Conservation (phyloP, 2,797 vertebrate genomes). For the Orientallactaga sibirica region DNA sequence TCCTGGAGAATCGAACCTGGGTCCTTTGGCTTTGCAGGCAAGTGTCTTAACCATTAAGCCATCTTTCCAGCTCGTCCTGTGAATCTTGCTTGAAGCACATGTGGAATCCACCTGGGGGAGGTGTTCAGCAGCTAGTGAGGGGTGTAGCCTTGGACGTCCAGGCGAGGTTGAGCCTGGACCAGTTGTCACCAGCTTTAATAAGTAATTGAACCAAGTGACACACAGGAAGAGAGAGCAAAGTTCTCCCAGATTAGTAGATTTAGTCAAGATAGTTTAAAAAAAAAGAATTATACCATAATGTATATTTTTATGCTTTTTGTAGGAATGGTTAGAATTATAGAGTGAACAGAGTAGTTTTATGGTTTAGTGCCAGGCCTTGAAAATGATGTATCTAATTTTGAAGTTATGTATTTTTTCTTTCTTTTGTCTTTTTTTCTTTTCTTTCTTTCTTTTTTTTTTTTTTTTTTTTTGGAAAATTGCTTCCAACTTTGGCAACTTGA, state of each 20-base stretch:
- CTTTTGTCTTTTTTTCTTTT: neutral
- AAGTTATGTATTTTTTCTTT: neutral
- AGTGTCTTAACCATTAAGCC: no score
- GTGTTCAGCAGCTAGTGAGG: neutral
- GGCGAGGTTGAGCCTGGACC: neutral
- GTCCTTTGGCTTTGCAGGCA: no score
- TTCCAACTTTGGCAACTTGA: conserved; percentile 76
- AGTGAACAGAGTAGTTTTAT: conserved; percentile 52
- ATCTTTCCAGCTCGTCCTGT: no score
- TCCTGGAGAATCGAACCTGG: no score
- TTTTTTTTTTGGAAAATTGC: conserved; percentile 67
- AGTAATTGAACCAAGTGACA: conserved; percentile 6
- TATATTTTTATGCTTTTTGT: conserved; percentile 69
- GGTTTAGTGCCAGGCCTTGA: conserved; percentile 56
- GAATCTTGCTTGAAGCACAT: neutral
- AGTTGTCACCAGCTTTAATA: conserved; percentile 23
- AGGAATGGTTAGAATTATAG: conserved; percentile 71
- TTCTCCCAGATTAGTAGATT: conserved; percentile 45
- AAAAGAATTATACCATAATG: conserved; percentile 50
- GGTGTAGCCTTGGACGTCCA: neutral
- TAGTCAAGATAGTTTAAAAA: neutral
- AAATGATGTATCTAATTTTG: conserved; percentile 67
- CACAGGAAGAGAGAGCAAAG: neutral
- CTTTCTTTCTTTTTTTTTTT: neutral
- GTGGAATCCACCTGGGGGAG: neutral